A percentile compares a stretch with the other conserved stretches of the same genome.
Conservation (phyloP, 2,113 vertebrate genomes). For the Pterocles orientalis region DNA sequence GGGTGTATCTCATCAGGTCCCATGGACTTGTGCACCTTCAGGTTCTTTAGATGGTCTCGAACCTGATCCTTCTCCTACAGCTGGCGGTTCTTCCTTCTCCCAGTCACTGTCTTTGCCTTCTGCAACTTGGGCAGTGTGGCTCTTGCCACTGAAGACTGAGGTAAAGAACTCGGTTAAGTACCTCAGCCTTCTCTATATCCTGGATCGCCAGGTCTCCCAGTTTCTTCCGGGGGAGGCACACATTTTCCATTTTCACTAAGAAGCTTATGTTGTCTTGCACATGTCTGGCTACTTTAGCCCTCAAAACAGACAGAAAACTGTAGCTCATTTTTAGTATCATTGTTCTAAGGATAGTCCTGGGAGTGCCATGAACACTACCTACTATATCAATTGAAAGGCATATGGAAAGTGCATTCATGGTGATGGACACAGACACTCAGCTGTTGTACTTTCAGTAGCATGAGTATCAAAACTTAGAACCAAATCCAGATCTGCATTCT, state of each 20-base stretch:
- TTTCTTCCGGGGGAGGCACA: no score
- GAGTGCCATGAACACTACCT: not conserved
- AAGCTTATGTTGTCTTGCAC: not conserved
- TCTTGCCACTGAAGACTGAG: no score
- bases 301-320: not conserved
- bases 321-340: not conserved
- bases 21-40: no score
- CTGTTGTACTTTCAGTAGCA: not conserved
- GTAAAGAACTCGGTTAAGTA: no score
- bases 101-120: no score
- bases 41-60: no score
- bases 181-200: no score
- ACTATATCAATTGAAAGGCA: not conserved
- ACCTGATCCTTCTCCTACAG: no score
- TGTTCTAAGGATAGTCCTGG: not conserved
- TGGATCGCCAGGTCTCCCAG: no score
- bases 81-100: no score
- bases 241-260: not conserved
- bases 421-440: fast-evolving
- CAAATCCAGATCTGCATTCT: not conserved
- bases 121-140: no score
- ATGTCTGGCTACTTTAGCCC: not conserved
- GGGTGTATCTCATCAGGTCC: no score
- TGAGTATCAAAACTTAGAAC: not conserved
- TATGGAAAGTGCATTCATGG: fast-evolving